Evolutionary conservation across 1,140 invertebrate species (phyloP).

Genomic region (Schlechtendalia chinensis): DNA sequence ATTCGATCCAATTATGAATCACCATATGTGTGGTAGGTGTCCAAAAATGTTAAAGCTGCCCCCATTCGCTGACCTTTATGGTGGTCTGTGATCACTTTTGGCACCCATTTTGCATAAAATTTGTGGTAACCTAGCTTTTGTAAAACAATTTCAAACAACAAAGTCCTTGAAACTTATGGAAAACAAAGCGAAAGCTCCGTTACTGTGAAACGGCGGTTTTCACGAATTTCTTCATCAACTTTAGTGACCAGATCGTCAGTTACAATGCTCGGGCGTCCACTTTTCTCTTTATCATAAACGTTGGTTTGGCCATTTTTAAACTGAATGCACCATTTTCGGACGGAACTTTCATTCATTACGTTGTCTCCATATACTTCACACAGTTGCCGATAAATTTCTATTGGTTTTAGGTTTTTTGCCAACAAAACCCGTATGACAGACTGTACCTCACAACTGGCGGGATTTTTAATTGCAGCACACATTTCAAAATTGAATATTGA

Average conservation of each 20-base stretch:
- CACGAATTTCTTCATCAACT: background rate
- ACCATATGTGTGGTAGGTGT: background rate
- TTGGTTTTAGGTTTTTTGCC: no score
- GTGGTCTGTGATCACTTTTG: background rate
- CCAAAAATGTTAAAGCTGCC: background rate
- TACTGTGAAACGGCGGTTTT: background rate
- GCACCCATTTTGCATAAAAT: background rate
- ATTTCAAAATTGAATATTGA: no score
- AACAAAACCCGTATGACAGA: no score
- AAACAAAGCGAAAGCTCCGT: background rate
- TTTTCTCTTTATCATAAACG: no score
- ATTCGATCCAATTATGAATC: conserved; percentile 34
- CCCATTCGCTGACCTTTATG: background rate
- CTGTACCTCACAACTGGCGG: no score
- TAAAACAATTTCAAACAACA: no score
- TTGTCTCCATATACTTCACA: conserved; percentile 7
- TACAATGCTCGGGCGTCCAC: no score
- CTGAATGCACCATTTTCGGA: background rate
- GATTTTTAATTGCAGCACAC: no score
- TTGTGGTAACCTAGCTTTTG: background rate
- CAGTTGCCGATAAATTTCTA: no score
- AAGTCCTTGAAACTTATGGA: conserved; percentile 8
- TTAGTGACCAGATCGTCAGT: conserved; percentile 5
- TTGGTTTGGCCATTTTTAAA: conserved; percentile 25
- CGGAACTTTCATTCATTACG: background rate